These are phyloP conservation scores for Margaritifera margaritifera DNA, from an alignment of 2,888 invertebrate species.

Conservation along the genomic window DNA sequence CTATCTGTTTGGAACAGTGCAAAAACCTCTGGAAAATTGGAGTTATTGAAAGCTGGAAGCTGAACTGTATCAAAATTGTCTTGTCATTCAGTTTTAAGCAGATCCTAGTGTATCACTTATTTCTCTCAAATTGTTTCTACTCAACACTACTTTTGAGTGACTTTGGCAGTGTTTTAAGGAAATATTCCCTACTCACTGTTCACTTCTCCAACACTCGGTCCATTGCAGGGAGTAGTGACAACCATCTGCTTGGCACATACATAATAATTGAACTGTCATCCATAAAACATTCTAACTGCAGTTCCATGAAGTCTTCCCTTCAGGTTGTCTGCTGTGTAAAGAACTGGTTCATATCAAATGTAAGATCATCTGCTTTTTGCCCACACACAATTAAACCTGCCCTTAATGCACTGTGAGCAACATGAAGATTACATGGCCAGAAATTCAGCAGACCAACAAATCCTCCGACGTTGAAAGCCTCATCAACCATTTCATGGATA, in stretches of 20 bases:
- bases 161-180: constrained; percentile 14
- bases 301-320: constrained; percentile 14
- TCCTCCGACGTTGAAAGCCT: constrained; percentile 10
- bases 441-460: constrained; percentile 14
- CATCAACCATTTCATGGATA: constrained; percentile 16
- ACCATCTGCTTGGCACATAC: constrained; percentile 21
- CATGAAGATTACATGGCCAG: constrained; percentile 18
- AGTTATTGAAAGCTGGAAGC: constrained; percentile 3
- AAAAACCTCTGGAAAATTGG: constrained; percentile 7
- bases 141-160: constrained; percentile 14
- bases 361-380: constrained; percentile 12
- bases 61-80: too few species aligned
- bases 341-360: constrained; percentile 20
- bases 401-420: constrained; percentile 22
- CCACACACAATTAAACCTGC: constrained; percentile 15
- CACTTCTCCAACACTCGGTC: constrained; percentile 16
- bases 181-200: constrained; percentile 17
- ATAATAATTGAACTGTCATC: neutral
- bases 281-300: too few species aligned
- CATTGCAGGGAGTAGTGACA: constrained; percentile 19
- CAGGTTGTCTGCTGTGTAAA: constrained; percentile 18
- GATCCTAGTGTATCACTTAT: too few species aligned
- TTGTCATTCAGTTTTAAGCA: too few species aligned
- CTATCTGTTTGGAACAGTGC: too few species aligned
- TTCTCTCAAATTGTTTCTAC: constrained; percentile 9